Evolutionary conservation across 2,888 invertebrate species (phyloP).

Genomic region (Pheosia gnoma): DNA sequence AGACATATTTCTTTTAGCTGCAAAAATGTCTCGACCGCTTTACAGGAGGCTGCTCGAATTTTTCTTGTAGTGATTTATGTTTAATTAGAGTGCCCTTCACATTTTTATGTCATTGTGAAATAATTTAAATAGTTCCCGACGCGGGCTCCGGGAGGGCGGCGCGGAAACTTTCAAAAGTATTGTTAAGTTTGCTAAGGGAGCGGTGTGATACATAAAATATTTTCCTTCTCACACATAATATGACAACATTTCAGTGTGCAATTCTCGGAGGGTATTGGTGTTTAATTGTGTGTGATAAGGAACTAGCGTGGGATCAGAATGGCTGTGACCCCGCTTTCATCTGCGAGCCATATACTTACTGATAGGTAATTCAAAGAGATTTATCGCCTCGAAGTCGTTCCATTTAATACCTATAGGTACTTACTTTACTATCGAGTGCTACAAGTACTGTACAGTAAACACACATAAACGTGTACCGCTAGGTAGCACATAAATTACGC

Average conservation of each 20-base stretch:
- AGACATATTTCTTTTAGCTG: constrained; percentile 71
- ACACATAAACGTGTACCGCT: neutral
- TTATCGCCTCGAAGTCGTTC: constrained; percentile 41
- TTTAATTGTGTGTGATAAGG: constrained; percentile 46
- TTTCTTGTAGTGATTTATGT: constrained; percentile 74
- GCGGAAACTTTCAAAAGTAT: constrained; percentile 55
- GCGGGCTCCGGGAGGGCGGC: constrained; percentile 39
- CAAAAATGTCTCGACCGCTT: constrained; percentile 68
- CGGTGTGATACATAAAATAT: constrained; percentile 41
- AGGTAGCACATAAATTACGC: neutral
- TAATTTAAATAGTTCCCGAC: constrained; percentile 60
- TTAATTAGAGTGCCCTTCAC: constrained; percentile 71
- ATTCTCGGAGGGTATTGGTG: neutral
- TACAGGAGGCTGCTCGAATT: constrained; percentile 56
- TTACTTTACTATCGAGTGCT: constrained; percentile 16
- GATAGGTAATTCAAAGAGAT: constrained; percentile 55
- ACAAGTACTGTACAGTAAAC: constrained; percentile 6
- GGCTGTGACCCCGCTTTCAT: constrained; percentile 54
- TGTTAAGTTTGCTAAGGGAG: constrained; percentile 44
- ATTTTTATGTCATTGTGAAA: constrained; percentile 62
- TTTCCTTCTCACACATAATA: constrained; percentile 26
- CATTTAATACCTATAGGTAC: constrained; percentile 17
- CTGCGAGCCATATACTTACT: constrained; percentile 43
- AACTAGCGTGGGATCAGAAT: constrained; percentile 43
- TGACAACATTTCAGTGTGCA: constrained; percentile 27